Percentiles rank a stretch among this genome's conserved stretches.
phyloP scores from a whole-genome alignment of 2,113 vertebrate species.

The Heterotilapia buettikoferi region DNA sequence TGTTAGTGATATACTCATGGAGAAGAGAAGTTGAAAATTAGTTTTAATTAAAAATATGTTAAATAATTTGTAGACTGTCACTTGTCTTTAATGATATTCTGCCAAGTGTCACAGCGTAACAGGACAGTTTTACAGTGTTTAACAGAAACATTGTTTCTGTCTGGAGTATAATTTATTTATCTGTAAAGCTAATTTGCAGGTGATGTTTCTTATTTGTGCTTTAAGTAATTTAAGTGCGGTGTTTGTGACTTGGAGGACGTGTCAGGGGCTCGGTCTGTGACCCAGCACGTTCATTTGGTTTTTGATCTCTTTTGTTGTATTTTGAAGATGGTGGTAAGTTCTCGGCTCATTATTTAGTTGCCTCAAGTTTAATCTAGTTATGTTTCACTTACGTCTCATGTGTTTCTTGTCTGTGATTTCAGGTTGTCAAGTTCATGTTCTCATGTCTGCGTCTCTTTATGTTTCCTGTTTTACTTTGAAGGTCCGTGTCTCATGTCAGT shows the following conservation, averaged over 20 bases:
- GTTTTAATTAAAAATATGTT: neutral
- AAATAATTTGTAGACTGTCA: neutral
- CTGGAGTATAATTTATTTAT: neutral
- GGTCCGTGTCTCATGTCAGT: too few relatives aligned
- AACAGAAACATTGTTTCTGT: neutral
- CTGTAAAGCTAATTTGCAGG: neutral
- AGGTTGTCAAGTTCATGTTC: neutral
- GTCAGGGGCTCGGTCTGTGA: neutral
- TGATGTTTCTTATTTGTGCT: neutral
- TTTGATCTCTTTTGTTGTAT: neutral
- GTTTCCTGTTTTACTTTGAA: too few relatives aligned
- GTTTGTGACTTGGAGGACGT: neutral
- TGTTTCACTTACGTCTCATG: neutral
- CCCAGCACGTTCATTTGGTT: neutral
- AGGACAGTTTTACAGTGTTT: neutral
- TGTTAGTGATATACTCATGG: neutral
- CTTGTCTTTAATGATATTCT: neutral
- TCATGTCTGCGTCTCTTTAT: neutral
- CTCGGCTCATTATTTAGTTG: neutral
- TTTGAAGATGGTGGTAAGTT: neutral
- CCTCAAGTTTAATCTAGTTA: neutral
- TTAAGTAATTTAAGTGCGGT: neutral
- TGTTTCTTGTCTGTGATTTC: neutral
- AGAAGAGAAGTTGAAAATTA: neutral
- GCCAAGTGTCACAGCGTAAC: neutral